Conservation (phyloP, 1,140 invertebrate genomes). For the Lasioglossum albipes region DNA sequence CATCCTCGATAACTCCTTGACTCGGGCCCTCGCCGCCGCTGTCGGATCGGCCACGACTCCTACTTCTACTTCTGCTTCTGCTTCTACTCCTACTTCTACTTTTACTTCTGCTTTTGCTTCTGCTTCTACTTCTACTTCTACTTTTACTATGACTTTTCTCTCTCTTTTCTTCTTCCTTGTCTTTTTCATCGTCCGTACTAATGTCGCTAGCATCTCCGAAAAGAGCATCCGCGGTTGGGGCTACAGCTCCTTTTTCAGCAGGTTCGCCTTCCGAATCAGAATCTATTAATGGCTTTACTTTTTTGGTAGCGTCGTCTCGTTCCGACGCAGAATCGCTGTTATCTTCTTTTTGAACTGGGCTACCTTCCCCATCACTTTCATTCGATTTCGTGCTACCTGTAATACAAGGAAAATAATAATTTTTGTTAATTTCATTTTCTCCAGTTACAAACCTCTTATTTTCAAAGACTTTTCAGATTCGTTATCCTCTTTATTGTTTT, state of each 20-base stretch:
- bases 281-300: constrained; percentile 77
- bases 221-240: constrained; percentile 88
- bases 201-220: constrained; percentile 97
- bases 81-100: constrained; percentile 70
- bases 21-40: constrained; percentile 73
- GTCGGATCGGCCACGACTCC: constrained; percentile 71
- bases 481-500: constrained; percentile 73
- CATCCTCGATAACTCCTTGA: constrained; percentile 75
- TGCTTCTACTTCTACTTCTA: constrained; percentile 67
- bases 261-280: constrained; percentile 81
- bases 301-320: constrained; percentile 65
- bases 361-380: constrained; percentile 57
- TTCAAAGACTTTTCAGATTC: constrained; percentile 72
- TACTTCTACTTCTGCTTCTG: constrained; percentile 63
- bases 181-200: constrained; percentile 88
- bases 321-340: constrained; percentile 73
- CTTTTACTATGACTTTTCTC: constrained; percentile 71
- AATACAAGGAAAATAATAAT: constrained; percentile 3
- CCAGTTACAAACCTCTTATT: constrained; percentile 54
- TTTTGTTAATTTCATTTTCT: background rate
- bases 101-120: constrained; percentile 69
- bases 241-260: constrained; percentile 71
- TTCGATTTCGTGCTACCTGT: constrained; percentile 46
- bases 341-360: constrained; percentile 67
- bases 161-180: constrained; percentile 76